Base-by-base conservation (phyloP, 1,140 invertebrate genomes). In the Lepidurus packardi region DNA sequence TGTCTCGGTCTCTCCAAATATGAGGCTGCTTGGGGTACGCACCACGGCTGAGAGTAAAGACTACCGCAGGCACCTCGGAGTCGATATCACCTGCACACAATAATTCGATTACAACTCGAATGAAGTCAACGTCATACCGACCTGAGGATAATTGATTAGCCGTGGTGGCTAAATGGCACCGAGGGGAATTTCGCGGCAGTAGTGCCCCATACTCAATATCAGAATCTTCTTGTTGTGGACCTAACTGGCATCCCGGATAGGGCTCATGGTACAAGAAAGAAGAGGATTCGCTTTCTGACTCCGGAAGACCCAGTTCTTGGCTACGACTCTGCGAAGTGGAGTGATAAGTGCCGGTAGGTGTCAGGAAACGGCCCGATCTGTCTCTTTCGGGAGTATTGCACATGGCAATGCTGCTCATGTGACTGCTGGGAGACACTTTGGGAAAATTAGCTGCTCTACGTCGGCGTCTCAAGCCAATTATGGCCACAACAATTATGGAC, bases 201-300 rank as follows among this genome's bases (percentile, higher is more conserved):
- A 77, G 24, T 5, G 24, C 77, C 77, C 24, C 77, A 24, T 41
- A 65, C 44, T 43, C 43, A 13, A 41, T 73, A 74, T 41, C 74
- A n/a, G 44, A 74, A 41, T 65, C 53, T 9, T 65, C 53, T 65
- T 13, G 53, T 7, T 65, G 53, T 7, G 53, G 53, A 13, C 21
- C 44, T 21, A 44, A 1, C 13, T 65, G 53, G 53, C 13, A 65
- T n/a, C 53, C 53, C 84, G 89, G 89, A 83, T 89, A 89, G 2
- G 89, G 89, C 81, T 90, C 89, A 81, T 89, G 88, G 82, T 90
- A 90, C 13, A 65, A 8, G 13, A 88, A 86, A 0, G 87, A 87
- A n/a, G 53, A 65, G 78, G 86, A 87, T 82, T 90, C 89, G 79
- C 87, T 87, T 82, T 90, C 89, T 0, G 87, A 87, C 79, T 89